Evolutionary conservation across 2,888 invertebrate species (phyloP).

Genomic region (Melieria omissa): DNA sequence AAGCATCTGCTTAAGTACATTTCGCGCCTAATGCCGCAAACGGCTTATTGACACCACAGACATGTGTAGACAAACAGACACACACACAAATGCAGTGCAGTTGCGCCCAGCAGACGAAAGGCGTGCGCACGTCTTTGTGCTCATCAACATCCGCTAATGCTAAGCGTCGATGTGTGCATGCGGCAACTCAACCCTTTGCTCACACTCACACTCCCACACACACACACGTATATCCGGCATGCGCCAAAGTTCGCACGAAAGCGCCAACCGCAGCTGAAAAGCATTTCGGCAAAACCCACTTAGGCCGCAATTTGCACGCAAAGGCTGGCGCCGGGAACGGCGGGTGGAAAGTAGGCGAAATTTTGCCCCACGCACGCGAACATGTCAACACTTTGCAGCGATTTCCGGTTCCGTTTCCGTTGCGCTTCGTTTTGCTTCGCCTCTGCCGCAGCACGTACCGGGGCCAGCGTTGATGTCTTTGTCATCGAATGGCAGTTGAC

Average conservation of each 20-base stretch:
- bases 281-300: no score
- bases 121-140: no score
- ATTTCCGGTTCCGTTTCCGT: constrained; percentile 56
- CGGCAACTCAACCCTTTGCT: constrained; percentile 38
- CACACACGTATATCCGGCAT: neutral
- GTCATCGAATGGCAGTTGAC: constrained; percentile 52
- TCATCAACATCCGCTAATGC: no score
- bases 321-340: no score
- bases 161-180: constrained; percentile 2
- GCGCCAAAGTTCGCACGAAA: constrained; percentile 38
- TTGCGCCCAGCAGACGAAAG: no score
- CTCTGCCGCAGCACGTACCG: constrained; percentile 1
- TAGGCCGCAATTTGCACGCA: no score
- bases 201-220: constrained; percentile 7
- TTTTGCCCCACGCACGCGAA: constrained; percentile 42
- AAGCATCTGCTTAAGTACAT: constrained; percentile 31
- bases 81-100: neutral
- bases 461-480: constrained; percentile 48
- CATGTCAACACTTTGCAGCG: constrained; percentile 63
- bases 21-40: constrained; percentile 47
- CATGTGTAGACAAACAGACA: constrained; percentile 10
- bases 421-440: constrained; percentile 47
- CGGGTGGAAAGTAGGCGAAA: neutral
- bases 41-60: constrained; percentile 52
- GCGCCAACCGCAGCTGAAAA: constrained; percentile 30